Conservation (phyloP, 2,888 invertebrate species). For the Apodemia duryi region DNA sequence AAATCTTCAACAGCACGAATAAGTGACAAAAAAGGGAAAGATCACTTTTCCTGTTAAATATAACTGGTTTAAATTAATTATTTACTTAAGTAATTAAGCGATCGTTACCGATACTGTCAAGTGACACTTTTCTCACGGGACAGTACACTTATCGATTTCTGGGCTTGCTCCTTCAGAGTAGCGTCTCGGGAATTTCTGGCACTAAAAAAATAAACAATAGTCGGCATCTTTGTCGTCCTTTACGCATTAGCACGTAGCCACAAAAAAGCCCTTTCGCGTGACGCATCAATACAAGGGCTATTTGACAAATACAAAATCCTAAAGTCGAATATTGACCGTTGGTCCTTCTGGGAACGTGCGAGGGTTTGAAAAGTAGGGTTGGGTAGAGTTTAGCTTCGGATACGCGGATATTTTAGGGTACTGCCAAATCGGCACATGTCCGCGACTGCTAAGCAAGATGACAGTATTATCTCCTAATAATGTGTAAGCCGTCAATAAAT, state of each 20-base stretch:
- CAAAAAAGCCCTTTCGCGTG: slow-evolving; percentile 50
- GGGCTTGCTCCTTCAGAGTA: neutral
- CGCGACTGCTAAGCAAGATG: too few relatives aligned
- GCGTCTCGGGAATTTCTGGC: neutral
- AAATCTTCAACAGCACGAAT: too few relatives aligned
- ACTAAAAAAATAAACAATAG: slow-evolving; percentile 12
- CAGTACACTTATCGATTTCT: neutral
- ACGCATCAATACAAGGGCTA: slow-evolving; percentile 41
- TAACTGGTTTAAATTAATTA: neutral
- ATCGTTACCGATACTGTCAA: neutral
- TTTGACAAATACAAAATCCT: slow-evolving; percentile 31
- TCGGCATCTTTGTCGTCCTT: slow-evolving; percentile 46
- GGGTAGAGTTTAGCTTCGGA: neutral
- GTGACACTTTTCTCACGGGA: slow-evolving; percentile 10
- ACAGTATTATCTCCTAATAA: too few relatives aligned
- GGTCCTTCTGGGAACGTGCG: slow-evolving; percentile 58
- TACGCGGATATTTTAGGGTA: neutral
- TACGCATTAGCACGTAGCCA: slow-evolving; percentile 49
- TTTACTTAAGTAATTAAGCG: neutral
- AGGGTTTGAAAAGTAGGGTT: neutral
- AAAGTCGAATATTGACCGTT: slow-evolving; percentile 48
- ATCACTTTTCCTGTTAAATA: too few relatives aligned
- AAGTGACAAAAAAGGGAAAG: too few relatives aligned
- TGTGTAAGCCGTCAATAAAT: too few relatives aligned
- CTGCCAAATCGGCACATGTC: too few relatives aligned